These are phyloP conservation scores for Holacanthella duospinosa DNA, from an alignment of 2,888 invertebrate genomes.

Conservation along the genomic window DNA sequence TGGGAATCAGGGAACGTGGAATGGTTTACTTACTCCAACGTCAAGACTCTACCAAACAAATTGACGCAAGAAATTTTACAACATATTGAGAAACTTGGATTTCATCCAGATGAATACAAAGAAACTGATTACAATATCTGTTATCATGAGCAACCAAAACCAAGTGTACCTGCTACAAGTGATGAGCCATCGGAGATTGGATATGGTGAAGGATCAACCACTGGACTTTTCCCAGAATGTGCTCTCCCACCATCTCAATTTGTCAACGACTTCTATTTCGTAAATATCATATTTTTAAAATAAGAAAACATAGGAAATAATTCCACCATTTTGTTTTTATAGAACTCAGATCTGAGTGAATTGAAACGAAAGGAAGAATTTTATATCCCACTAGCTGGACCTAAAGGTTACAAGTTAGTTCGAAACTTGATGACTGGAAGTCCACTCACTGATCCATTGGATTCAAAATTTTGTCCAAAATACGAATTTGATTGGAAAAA, in stretches of 20 bases:
- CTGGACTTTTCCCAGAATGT: background rate
- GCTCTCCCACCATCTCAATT: background rate
- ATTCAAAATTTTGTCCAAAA: background rate
- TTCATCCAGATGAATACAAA: background rate
- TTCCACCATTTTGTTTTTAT: background rate
- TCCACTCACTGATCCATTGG: background rate
- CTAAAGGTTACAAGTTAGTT: background rate
- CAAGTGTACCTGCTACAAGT: background rate
- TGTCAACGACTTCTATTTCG: background rate
- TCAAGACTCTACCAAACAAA: background rate
- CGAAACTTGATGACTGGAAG: background rate
- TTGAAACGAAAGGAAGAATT: background rate
- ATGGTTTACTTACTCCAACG: background rate
- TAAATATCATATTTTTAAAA: background rate
- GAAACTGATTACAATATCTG: background rate
- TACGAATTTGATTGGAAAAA: background rate
- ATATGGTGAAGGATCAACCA: background rate
- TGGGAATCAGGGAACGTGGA: background rate
- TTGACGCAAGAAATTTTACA: background rate
- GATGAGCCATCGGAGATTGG: background rate
- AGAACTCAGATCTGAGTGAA: background rate
- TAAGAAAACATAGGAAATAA: background rate
- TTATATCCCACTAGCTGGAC: background rate
- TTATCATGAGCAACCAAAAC: background rate
- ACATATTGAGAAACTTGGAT: background rate